Evolutionary conservation across 1,140 invertebrate species (phyloP).

Genomic region (Calliphora vicina): DNA sequence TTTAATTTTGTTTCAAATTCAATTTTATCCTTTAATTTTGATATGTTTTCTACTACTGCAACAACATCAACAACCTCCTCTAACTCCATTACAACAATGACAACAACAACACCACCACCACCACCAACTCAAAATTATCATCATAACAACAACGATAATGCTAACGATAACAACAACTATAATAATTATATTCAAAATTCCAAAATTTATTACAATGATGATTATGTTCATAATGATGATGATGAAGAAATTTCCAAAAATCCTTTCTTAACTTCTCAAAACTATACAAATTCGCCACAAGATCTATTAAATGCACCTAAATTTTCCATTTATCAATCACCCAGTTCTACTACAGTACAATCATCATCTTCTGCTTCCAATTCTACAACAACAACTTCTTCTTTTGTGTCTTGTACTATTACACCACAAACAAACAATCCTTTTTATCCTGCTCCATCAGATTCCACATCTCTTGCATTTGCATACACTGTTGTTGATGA

Average conservation of each 20-base stretch:
- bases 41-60: neutral
- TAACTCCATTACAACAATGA: neutral
- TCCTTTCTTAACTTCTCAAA: neutral
- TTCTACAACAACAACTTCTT: neutral
- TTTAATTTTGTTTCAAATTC: conserved; percentile 46
- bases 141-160: neutral
- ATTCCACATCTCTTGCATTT: neutral
- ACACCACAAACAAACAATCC: neutral
- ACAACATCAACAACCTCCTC: neutral
- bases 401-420: neutral
- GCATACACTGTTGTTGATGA: neutral
- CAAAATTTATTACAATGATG: neutral
- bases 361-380: neutral
- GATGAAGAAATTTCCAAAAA: neutral
- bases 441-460: neutral
- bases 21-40: conserved; percentile 37
- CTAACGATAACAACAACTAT: neutral
- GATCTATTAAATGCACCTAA: neutral
- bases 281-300: neutral
- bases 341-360: no score
- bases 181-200: conserved; percentile 16
- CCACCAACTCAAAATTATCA: neutral
- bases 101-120: neutral
- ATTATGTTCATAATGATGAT: neutral
- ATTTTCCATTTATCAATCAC: neutral